Evolutionary conservation across 2,888 invertebrate species (phyloP), one percentile per base, ranked within the genome.

Genomic region (Drosophila flavopinicola): DNA sequence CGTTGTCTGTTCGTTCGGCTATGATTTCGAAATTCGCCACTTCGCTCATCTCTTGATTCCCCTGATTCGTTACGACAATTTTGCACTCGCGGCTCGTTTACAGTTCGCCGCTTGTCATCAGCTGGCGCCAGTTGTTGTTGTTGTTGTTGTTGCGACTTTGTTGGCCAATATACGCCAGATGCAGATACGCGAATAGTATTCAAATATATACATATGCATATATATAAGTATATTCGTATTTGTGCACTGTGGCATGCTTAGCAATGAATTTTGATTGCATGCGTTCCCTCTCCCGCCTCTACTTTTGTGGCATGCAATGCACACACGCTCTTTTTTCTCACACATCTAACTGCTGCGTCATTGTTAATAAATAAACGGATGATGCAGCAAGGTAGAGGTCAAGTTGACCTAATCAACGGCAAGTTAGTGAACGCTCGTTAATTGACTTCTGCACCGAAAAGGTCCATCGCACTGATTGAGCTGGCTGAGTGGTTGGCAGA

Each of bases 381-480:
- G 58, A 39, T 57, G 72, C 11, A 44, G 45, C 79, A 76, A 83
- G 77, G 79, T 84, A 69, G 77, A 79, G 76, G 84, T 79, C 76
- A 82, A 69, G 51, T 64, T 75, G 69, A 67, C 44, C 78, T 63
- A 78, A 82, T 70, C 67, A 74, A 63, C 44, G 51, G 37, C 13
- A 47, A 75, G 53, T 61, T 66, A 44, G 30, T 56, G 57, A 44
- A 42, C 49, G 30, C 35, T 56, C 52, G 73, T 56, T 72, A 70
- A 70, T 70, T 73, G 63, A 59, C 74, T 56, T 52, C 48, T 41
- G 63, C 10, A 30, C 30, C 23, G n/a, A 57, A 41, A 53, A 48
- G 68, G 58, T 65, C 41, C 41, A 6, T 29, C 41, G 32, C 38
- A 24, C 30, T 63, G 49, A 63, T 67, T 69, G 59, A 6, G 10